These are phyloP conservation scores for Pipistrellus pygmaeus DNA, from an alignment of 2,797 vertebrate genomes.

Conservation along the genomic window DNA sequence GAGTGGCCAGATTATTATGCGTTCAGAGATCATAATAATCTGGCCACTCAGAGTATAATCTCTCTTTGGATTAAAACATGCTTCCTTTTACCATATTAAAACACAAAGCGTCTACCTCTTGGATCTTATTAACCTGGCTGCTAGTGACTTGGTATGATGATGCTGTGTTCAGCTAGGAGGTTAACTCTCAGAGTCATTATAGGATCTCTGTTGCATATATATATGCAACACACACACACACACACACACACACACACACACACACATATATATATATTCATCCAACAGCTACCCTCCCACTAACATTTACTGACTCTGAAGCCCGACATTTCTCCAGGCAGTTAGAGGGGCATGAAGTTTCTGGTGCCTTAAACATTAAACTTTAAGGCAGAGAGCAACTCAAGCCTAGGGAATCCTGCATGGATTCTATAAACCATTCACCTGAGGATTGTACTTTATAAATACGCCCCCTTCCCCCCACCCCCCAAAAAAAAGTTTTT, in stretches of 20 bases:
- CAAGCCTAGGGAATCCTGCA: neutral
- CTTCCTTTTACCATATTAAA: neutral
- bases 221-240: neutral
- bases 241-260: neutral
- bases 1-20: too few relatives aligned
- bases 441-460: conserved; percentile 28
- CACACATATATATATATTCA: too few relatives aligned
- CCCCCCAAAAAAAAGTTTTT: neutral
- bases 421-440: neutral
- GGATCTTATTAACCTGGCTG: neutral
- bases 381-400: neutral
- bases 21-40: too few relatives aligned
- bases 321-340: neutral
- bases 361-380: neutral
- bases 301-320: neutral
- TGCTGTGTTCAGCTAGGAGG: neutral
- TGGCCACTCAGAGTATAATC: neutral
- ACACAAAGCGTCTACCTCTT: neutral
- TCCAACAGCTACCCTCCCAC: neutral
- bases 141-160: neutral
- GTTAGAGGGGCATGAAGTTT: neutral
- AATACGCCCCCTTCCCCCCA: neutral
- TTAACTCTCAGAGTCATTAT: neutral
- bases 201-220: neutral
- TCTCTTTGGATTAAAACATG: neutral